Conservation (phyloP, 2,888 invertebrate genomes). For the Cyclophora punctaria region DNA sequence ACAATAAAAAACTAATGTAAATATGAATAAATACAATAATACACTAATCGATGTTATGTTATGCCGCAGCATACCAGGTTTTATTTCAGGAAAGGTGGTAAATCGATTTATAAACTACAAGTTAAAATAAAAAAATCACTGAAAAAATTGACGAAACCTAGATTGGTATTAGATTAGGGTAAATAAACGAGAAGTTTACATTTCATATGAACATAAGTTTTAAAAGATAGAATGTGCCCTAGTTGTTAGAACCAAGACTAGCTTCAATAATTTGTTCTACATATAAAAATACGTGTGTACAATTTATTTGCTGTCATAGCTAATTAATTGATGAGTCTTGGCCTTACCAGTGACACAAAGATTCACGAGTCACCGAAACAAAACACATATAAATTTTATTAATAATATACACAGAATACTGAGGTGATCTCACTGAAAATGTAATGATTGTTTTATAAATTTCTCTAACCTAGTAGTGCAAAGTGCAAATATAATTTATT, state of each 20-base stretch:
- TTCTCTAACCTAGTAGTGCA: conserved; percentile 46
- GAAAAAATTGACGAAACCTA: too few species aligned
- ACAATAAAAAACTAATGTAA: conserved; percentile 26
- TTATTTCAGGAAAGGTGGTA: too few species aligned
- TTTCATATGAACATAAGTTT: too few species aligned
- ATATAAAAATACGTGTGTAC: background rate
- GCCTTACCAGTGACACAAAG: conserved; percentile 4
- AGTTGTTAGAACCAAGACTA: too few species aligned
- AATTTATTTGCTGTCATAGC: background rate
- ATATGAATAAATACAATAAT: conserved; percentile 27
- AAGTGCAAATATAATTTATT: conserved; percentile 40
- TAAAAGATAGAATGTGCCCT: too few species aligned
- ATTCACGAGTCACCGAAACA: conserved; percentile 28
- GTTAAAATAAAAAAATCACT: conserved; percentile 4
- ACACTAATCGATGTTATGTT: background rate
- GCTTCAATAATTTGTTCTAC: background rate
- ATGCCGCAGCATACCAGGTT: too few species aligned
- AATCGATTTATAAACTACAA: too few species aligned
- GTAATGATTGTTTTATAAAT: conserved; percentile 22
- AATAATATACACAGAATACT: conserved; percentile 23
- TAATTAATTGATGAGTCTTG: background rate
- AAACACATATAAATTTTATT: conserved; percentile 16
- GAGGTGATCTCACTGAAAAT: conserved; percentile 25
- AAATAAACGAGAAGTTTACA: too few species aligned
- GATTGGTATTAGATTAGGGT: too few species aligned